A percentile compares a stretch with the other conserved stretches of the same genome.
These are phyloP conservation scores for Ranitomeya imitator DNA, from an alignment of 2,113 vertebrate genomes.

Conservation along the genomic window DNA sequence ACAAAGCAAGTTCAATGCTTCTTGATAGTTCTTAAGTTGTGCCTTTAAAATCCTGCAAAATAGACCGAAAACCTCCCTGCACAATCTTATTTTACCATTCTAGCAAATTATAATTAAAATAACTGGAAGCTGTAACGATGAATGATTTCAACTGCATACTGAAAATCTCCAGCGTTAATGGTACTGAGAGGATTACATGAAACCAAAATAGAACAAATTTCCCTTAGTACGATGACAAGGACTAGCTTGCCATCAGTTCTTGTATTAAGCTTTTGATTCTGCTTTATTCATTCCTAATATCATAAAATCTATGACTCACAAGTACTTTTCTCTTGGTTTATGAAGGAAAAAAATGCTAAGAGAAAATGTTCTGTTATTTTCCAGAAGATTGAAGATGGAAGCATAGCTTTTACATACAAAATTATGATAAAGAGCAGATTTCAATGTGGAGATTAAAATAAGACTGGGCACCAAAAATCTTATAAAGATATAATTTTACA, in stretches of 20 bases:
- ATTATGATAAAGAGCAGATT: background rate
- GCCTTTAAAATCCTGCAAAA: slow-evolving; percentile 58
- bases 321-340: slow-evolving; percentile 14
- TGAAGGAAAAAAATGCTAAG: slow-evolving; percentile 9
- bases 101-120: slow-evolving; percentile 50
- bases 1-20: slow-evolving; percentile 60
- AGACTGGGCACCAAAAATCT: background rate
- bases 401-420: background rate
- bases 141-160: slow-evolving; percentile 43
- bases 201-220: slow-evolving; percentile 55
- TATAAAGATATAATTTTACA: background rate
- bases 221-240: slow-evolving; percentile 34
- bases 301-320: slow-evolving; percentile 45
- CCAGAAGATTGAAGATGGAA: background rate
- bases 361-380: slow-evolving; percentile 8
- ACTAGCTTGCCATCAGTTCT: slow-evolving; percentile 37
- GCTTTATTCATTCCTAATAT: slow-evolving; percentile 47
- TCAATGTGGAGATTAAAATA: background rate
- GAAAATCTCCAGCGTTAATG: slow-evolving; percentile 45
- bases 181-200: slow-evolving; percentile 51
- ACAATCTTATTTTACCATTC: slow-evolving; percentile 25
- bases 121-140: slow-evolving; percentile 43
- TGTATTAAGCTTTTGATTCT: slow-evolving; percentile 48
- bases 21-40: slow-evolving; percentile 61
- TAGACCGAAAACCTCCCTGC: background rate